These are phyloP conservation scores for Eupithecia subumbrata DNA, from an alignment of 2,888 invertebrate species.

Conservation along the genomic window DNA sequence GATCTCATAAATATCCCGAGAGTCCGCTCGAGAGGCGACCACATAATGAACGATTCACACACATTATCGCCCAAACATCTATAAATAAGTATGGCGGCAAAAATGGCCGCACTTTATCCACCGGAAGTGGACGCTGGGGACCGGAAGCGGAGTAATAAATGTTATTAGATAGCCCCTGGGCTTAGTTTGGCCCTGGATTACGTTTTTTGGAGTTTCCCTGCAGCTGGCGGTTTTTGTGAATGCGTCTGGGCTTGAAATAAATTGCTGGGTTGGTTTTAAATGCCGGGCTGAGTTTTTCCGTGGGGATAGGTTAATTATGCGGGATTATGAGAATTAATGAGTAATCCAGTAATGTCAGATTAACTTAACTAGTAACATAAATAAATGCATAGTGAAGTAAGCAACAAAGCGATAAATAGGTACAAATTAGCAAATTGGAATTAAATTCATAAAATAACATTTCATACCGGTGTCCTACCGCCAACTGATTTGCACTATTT, in stretches of 20 bases:
- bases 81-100: slow-evolving; percentile 84
- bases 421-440: neutral
- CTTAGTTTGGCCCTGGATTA: slow-evolving; percentile 75
- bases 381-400: neutral
- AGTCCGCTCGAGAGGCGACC: slow-evolving; percentile 52
- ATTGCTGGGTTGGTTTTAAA: slow-evolving; percentile 71
- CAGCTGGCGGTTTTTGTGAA: slow-evolving; percentile 77
- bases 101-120: slow-evolving; percentile 83
- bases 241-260: slow-evolving; percentile 80
- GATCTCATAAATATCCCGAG: slow-evolving; percentile 31
- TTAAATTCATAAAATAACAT: neutral
- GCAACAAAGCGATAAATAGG: neutral
- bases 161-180: slow-evolving; percentile 84
- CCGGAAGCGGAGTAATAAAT: slow-evolving; percentile 80
- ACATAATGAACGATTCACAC: slow-evolving; percentile 69
- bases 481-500: no score
- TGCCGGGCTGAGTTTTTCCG: slow-evolving; percentile 47
- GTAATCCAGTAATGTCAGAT: neutral
- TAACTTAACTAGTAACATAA: neutral
- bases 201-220: slow-evolving; percentile 72
- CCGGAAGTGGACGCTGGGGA: slow-evolving; percentile 83
- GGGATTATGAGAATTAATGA: slow-evolving; percentile 5
- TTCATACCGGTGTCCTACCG: no score
- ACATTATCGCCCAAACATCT: slow-evolving; percentile 77
- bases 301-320: slow-evolving; percentile 51